Evolutionary conservation across 2,797 vertebrate genomes (phyloP).

Genomic region (Protonibea diacanthus): DNA sequence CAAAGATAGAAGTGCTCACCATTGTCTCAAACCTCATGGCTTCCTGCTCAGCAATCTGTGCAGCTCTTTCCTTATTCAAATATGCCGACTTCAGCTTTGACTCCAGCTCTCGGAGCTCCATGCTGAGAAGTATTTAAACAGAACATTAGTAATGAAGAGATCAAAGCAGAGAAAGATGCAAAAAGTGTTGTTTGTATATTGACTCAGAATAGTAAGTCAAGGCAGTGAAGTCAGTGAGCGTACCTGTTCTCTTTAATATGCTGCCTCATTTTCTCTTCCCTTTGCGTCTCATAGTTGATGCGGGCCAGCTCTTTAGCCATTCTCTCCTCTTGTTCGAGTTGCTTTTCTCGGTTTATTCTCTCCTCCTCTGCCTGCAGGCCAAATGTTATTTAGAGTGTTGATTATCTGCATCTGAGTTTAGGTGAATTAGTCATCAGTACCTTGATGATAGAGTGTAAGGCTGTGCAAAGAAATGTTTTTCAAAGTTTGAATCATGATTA

Average conservation of each 20-base stretch:
- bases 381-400: neutral
- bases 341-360: constrained; percentile 71
- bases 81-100: constrained; percentile 91
- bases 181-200: neutral
- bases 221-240: neutral
- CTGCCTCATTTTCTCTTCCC: constrained; percentile 92
- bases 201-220: neutral
- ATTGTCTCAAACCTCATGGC: constrained; percentile 86
- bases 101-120: constrained; percentile 93
- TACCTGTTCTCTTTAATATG: constrained; percentile 93
- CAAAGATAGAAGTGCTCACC: constrained; percentile 79
- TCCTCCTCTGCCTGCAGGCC: constrained; percentile 86
- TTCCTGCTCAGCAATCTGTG: constrained; percentile 93
- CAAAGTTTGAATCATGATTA: neutral
- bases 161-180: constrained; percentile 2
- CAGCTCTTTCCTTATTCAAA: constrained; percentile 91
- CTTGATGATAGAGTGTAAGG: neutral
- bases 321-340: constrained; percentile 89
- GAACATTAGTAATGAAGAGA: neutral
- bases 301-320: constrained; percentile 89
- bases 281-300: constrained; percentile 83
- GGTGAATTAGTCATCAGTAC: neutral
- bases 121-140: constrained; percentile 74
- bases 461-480: neutral
- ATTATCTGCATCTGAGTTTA: neutral